Evolutionary conservation across 2,888 invertebrate genomes (phyloP).

Genomic region (Lithophane socia): DNA sequence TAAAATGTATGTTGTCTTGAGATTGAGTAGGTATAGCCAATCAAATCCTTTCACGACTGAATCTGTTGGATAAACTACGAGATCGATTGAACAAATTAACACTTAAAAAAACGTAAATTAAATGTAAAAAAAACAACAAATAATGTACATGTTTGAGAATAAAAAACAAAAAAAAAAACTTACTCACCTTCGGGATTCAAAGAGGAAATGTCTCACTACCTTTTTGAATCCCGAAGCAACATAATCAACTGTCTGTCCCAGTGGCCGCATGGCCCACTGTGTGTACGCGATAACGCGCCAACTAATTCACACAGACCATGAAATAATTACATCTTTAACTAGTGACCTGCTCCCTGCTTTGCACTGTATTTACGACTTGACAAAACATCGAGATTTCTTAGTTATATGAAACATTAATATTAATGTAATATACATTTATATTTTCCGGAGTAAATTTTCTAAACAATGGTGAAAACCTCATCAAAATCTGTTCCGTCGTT

Average conservation of each 20-base stretch:
- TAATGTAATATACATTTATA: no score
- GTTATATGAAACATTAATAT: no score
- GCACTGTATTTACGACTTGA: no score
- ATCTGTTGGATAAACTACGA: background rate
- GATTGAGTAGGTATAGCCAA: background rate
- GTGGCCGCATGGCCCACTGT: conserved; percentile 9
- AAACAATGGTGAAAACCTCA: no score
- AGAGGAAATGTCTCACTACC: background rate
- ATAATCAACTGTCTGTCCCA: conserved; percentile 32
- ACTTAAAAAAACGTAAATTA: background rate
- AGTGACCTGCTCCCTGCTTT: no score
- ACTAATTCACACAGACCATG: conserved; percentile 39
- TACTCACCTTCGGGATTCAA: no score
- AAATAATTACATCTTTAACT: conserved; percentile 5
- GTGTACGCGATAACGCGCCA: conserved; percentile 17
- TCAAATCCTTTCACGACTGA: background rate
- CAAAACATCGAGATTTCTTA: no score
- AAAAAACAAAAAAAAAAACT: no score
- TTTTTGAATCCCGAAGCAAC: conserved; percentile 19
- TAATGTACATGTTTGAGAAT: no score
- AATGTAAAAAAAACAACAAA: no score
- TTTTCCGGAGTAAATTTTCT: no score
- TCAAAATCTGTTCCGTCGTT: no score
- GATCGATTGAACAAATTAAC: conserved; percentile 16
- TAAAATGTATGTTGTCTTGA: background rate